Percentiles rank a stretch among this genome's conserved stretches.
These are phyloP conservation scores for Hemibagrus guttatus DNA, from an alignment of 2,797 vertebrate genomes.

Conservation along the genomic window DNA sequence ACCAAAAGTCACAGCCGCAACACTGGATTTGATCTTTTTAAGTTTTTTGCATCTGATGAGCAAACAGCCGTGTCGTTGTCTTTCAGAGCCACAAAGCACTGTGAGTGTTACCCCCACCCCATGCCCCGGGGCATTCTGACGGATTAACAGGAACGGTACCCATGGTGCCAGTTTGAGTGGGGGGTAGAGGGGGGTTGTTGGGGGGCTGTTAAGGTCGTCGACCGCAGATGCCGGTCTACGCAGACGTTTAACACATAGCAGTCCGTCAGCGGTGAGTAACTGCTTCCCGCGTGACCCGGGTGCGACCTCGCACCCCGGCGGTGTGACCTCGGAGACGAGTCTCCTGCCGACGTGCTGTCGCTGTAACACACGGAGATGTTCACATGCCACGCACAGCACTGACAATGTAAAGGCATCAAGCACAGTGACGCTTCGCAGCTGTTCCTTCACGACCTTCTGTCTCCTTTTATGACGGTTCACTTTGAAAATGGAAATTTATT, in stretches of 20 bases:
- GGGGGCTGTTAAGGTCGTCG: not conserved
- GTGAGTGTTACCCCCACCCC: slow-evolving; percentile 59
- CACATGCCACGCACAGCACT: slow-evolving; percentile 45
- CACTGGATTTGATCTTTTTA: not conserved
- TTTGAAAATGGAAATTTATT: not conserved
- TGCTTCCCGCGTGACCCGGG: slow-evolving; percentile 61
- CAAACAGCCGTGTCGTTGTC: slow-evolving; percentile 28
- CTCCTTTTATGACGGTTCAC: not conserved
- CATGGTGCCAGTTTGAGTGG: slow-evolving; percentile 69
- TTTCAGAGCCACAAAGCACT: slow-evolving; percentile 10
- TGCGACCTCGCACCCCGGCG: slow-evolving; percentile 6
- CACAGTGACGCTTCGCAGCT: slow-evolving; percentile 31
- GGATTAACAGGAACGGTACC: slow-evolving; percentile 75
- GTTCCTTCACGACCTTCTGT: not conserved
- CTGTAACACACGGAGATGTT: slow-evolving; percentile 49
- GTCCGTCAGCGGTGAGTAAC: slow-evolving; percentile 66
- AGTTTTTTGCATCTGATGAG: too few species aligned
- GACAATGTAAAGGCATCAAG: not conserved
- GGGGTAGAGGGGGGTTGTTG: slow-evolving; percentile 36
- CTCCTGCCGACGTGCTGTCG: slow-evolving; percentile 51
- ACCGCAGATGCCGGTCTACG: slow-evolving; percentile 71
- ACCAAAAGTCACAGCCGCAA: not conserved
- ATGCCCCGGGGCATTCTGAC: slow-evolving; percentile 60
- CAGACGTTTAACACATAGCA: slow-evolving; percentile 71
- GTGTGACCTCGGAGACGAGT: slow-evolving; percentile 54